Percentiles rank a stretch among this genome's conserved stretches.
Evolutionary conservation across 2,888 invertebrate species (phyloP).

Genomic region (Parnassius mnemosyne): DNA sequence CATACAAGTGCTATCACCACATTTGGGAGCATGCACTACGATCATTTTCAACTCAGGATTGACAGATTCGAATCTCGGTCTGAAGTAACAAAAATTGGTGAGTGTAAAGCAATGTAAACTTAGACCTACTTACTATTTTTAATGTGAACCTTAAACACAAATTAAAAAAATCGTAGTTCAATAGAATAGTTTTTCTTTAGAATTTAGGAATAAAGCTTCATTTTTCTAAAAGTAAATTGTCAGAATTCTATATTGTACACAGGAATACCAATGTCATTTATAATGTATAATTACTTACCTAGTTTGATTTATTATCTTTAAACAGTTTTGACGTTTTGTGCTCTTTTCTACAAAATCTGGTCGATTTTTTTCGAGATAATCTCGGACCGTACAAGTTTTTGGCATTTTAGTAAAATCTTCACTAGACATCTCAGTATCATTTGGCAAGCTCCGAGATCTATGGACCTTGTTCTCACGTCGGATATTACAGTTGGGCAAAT

Average conservation of each 20-base stretch:
- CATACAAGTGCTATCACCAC: slow-evolving; percentile 43
- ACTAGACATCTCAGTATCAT: slow-evolving; percentile 60
- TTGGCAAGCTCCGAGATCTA: slow-evolving; percentile 56
- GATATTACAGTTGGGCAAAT: slow-evolving; percentile 38
- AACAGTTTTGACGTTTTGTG: slow-evolving; percentile 57
- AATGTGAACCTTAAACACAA: too few species aligned
- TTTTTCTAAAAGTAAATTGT: too few species aligned
- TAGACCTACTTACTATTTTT: too few species aligned
- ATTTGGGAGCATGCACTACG: slow-evolving; percentile 58
- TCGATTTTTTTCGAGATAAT: slow-evolving; percentile 84
- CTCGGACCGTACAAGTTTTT: slow-evolving; percentile 78
- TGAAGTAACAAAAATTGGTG: slow-evolving; percentile 69
- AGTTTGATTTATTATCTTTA: slow-evolving; percentile 59
- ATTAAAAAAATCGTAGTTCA: too few species aligned
- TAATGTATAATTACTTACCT: slow-evolving; percentile 48
- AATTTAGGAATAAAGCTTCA: too few species aligned
- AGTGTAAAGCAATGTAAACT: slow-evolving; percentile 32
- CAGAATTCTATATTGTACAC: too few species aligned
- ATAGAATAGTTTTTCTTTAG: too few species aligned
- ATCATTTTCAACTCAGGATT: slow-evolving; percentile 62
- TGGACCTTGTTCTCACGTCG: slow-evolving; percentile 34
- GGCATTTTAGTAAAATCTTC: slow-evolving; percentile 50
- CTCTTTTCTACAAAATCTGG: slow-evolving; percentile 83
- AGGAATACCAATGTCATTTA: too few species aligned
- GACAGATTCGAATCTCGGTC: slow-evolving; percentile 44